Base-by-base conservation (phyloP, 2,888 invertebrate species). In the Xylocampa areola region DNA sequence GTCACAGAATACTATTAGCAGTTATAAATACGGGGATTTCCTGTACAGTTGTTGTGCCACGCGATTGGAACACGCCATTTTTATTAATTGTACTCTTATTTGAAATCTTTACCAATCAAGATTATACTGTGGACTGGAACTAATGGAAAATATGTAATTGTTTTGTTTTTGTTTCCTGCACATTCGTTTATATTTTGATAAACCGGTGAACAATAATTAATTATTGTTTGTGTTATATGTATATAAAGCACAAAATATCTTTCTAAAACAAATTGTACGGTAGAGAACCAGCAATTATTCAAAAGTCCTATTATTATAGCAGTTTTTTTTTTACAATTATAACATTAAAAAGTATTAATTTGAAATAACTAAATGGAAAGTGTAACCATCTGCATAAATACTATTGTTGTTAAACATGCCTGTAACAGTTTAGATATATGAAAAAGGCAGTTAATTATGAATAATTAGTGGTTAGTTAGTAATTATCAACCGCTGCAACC, bases 1-100 rank as follows among this genome's bases (percentile, higher is more conserved):
- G 76, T 81, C 79, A 81, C 68, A 75, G 68, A 75, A 58, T 71
- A 71, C 72, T 50, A 76, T 80, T 74, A 80, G 64, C 57, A 51
- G 61, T 66, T 68, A 73, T 71, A 69, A 77, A 73, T 71, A 72
- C 53, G 44, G 32, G 65, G 32, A 57, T 71, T 76, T 70, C 65
- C 68, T 70, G 47, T 62, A 68, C 61, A 68, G 60, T 71, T 23
- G 44, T 55, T 44, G 30, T 47, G 44, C 62, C 80, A 78, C 73
- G 76, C 76, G 66, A 80, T 44, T 37, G 4, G 29, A 48, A 54
- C 78, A 77, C 79, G 76, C 74, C n/a, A 71, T 27, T 62, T 43
- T 45, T 67, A 67, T 68, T 68, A 65, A 62, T 74, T 55, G 55
- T 65, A 21, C 63, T 62, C 55, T 47, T 52, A 47, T 7, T 62